These are phyloP conservation scores for Phataginus tetradactyla DNA, from an alignment of 2,797 vertebrate genomes.

Conservation along the genomic window DNA sequence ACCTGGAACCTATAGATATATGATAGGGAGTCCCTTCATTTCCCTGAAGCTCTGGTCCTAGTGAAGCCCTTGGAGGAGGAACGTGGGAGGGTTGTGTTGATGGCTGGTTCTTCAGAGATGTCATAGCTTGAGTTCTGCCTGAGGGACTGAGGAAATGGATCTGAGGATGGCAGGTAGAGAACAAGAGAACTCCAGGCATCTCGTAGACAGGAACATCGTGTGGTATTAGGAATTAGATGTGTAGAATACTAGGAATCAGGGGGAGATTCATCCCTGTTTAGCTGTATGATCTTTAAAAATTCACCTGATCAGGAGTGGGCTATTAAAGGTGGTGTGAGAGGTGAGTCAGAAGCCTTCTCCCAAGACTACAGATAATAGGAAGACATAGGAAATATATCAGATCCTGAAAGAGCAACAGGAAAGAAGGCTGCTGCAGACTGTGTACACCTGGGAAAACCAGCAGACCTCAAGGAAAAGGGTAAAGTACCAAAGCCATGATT, in stretches of 20 bases:
- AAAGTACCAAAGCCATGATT: too few species aligned
- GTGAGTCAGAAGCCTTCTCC: too few species aligned
- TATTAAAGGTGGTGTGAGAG: too few species aligned
- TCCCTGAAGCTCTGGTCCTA: background rate
- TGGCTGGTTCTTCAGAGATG: background rate
- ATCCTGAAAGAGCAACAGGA: too few species aligned
- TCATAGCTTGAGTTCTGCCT: background rate
- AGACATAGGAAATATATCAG: too few species aligned
- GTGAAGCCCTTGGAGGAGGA: background rate
- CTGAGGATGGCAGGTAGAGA: background rate
- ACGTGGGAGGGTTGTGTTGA: background rate
- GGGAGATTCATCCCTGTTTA: background rate
- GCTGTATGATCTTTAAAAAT: background rate
- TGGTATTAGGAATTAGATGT: background rate
- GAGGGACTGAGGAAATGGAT: background rate
- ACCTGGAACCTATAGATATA: background rate
- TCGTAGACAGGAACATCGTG: background rate
- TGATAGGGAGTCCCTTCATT: background rate
- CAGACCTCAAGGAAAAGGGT: too few species aligned
- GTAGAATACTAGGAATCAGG: background rate
- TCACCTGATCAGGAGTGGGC: too few species aligned
- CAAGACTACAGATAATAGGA: too few species aligned
- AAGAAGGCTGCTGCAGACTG: too few species aligned
- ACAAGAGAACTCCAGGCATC: background rate
- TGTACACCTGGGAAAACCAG: too few species aligned